These are phyloP conservation scores for Herminia tarsipennalis DNA, from an alignment of 2,888 invertebrate genomes.

Conservation along the genomic window DNA sequence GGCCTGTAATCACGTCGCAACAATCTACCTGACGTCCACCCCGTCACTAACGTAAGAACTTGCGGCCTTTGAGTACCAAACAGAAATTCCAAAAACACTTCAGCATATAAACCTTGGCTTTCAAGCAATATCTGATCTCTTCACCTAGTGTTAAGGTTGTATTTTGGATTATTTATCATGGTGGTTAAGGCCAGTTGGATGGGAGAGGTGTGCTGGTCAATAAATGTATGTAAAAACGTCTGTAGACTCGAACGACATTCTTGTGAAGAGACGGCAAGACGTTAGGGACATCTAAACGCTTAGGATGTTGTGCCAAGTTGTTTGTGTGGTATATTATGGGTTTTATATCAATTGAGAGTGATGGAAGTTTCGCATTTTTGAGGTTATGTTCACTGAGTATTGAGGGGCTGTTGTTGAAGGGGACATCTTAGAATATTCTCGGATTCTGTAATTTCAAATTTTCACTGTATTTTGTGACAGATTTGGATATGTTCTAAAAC, in stretches of 20 bases:
- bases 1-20: conserved; percentile 40
- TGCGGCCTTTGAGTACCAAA: conserved; percentile 41
- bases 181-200: conserved; percentile 24
- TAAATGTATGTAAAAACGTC: conserved; percentile 76
- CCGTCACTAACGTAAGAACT: conserved; percentile 44
- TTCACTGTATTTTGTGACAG: too few relatives aligned
- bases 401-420: too few relatives aligned
- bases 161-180: conserved; percentile 5
- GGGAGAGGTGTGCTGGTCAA: conserved; percentile 56
- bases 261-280: conserved; percentile 55
- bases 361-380: too few relatives aligned
- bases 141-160: background rate
- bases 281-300: conserved; percentile 66
- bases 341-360: conserved; percentile 21
- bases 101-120: background rate
- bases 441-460: too few relatives aligned
- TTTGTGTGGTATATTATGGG: conserved; percentile 23
- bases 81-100: background rate
- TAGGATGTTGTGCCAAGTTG: conserved; percentile 48
- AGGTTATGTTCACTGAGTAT: too few relatives aligned
- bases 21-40: conserved; percentile 38
- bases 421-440: too few relatives aligned
- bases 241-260: conserved; percentile 76
- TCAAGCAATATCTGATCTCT: conserved; percentile 23
- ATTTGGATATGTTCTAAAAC: too few relatives aligned